Evolutionary conservation across 2,888 invertebrate species (phyloP).

Genomic region (Priocnemis perturbator): DNA sequence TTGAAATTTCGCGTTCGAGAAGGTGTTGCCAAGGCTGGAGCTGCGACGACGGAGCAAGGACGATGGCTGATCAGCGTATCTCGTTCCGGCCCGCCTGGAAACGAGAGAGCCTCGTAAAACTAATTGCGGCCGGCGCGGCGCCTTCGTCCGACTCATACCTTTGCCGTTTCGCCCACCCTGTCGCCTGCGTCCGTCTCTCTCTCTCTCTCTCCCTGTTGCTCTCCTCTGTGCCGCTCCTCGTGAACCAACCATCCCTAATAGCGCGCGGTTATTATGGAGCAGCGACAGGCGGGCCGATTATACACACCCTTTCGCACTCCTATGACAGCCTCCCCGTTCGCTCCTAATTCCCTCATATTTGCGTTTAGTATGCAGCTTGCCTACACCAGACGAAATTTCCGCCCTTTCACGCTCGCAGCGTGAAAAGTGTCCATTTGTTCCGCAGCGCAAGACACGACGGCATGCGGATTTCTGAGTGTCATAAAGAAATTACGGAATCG

Average conservation of each 20-base stretch:
- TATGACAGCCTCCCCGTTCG: background rate
- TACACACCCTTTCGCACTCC: conserved; percentile 27
- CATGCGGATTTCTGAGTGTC: background rate
- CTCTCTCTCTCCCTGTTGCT: conserved; percentile 2
- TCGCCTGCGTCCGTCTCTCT: background rate
- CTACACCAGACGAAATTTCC: conserved; percentile 14
- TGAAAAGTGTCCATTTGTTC: conserved; percentile 3
- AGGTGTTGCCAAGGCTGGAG: background rate
- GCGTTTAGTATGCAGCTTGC: conserved; percentile 2
- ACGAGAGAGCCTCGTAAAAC: conserved; percentile 56
- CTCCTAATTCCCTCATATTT: conserved; percentile 35
- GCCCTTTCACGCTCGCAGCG: conserved; percentile 13
- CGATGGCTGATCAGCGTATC: conserved; percentile 42
- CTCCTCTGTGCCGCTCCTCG: conserved; percentile 1
- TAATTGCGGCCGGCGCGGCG: conserved; percentile 56
- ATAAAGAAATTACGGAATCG: conserved; percentile 31
- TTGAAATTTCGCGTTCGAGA: conserved; percentile 37
- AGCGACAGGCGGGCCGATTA: conserved; percentile 42
- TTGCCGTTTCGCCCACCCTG: background rate
- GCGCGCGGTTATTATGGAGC: conserved; percentile 44
- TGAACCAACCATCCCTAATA: conserved; percentile 36
- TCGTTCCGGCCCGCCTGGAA: conserved; percentile 8
- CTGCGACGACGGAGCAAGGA: background rate
- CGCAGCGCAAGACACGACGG: background rate
- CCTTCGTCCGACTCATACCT: conserved; percentile 20